Evolutionary conservation across 2,113 vertebrate species (phyloP).

Genomic region (Bos taurus): ARS-UCD2.0 NC_037356.1:23415001-23415500

Average conservation of each 20-base stretch:
- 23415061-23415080: background rate
- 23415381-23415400: background rate
- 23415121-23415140: background rate
- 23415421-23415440: background rate
- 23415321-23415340: background rate
- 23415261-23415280: background rate
- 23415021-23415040: background rate
- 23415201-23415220: background rate
- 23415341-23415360: background rate
- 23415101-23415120: background rate
- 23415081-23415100: rapidly evolving
- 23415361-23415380: background rate
- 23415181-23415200: background rate
- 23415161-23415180: background rate
- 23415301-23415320: background rate
- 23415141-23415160: background rate
- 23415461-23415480: background rate
- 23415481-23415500: background rate
- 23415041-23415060: background rate
- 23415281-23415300: background rate
- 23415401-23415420: background rate
- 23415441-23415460: background rate
- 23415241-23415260: background rate
- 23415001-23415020: background rate
- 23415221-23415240: background rate